Base-by-base conservation (phyloP, 2,888 invertebrate genomes). In the Himalopsyche kuldschensis region DNA sequence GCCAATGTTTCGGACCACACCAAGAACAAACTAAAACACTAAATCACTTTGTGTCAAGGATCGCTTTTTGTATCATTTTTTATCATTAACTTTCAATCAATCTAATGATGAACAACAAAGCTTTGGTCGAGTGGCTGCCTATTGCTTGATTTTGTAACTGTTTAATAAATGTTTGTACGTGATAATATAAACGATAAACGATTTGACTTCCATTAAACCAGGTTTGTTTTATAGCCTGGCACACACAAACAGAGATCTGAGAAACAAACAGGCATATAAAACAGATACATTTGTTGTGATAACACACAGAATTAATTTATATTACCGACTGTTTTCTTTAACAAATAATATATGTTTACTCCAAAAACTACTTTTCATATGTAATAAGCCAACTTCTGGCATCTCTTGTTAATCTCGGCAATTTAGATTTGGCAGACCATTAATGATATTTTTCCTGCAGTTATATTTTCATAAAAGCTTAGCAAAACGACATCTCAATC, bases 11-110 rank as follows among this genome's bases (percentile, higher is more conserved):
- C 30, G 27, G 69, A 69, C 69, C 69, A 69, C 69, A 69, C 69
- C 69, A 69, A 69, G 69, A 27, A 69, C 69, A 69, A 69, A 69
- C 69, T 69, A 69, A 69, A 69, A 69, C 69, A 69, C 69, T 69
- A 69, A 69, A 69, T 69, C 69, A 69, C 69, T 69, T 69, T 69
- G 75, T 82, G 81, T 82, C 81, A 82, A 82, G 81, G 77, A 82
- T 82, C 76, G 55, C 77, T 82, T 82, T 82, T 82, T 82, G 77
- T 82, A 76, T 82, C 81, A 82, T 77, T 82, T 81, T 82, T 82
- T 82, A 82, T 82, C 81, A 78, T 82, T 82, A 82, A 48, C 77
- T 48, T 48, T 63, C 81, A 77, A 82, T 82, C 81, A 78, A 63
- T 77, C 63, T 82, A 77, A 82, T 77, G 81, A 82, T 55, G 77